Conservation (phyloP, 30 jellyfish, hydroid and myxozoan species). For the Aurelia sp. region DNA sequence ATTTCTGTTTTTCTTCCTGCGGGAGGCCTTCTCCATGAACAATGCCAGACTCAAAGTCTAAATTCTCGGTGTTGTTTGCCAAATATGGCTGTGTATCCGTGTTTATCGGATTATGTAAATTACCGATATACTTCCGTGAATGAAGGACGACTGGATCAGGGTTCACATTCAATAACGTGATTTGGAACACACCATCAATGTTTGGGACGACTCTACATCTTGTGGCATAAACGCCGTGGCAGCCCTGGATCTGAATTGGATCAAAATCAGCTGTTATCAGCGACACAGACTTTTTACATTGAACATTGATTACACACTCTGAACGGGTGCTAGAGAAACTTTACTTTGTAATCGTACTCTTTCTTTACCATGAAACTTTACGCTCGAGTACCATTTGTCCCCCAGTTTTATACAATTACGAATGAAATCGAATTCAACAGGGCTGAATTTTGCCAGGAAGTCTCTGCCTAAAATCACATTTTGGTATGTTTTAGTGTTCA, state of each 20-base stretch:
- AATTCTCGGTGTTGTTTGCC: too few species aligned
- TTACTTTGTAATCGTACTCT: not conserved
- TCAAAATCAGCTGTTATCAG: constrained; percentile 46
- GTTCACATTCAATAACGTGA: not conserved
- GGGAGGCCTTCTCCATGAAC: too few species aligned
- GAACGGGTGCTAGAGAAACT: not conserved
- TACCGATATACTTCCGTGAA: not conserved
- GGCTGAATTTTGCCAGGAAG: too few species aligned
- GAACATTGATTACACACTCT: constrained; percentile 2
- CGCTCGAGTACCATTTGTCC: not conserved
- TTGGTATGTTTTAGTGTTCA: too few species aligned
- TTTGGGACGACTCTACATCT: constrained; percentile 27
- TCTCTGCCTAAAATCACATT: too few species aligned
- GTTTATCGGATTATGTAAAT: not conserved
- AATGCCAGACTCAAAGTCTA: not conserved
- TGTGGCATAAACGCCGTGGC: constrained; percentile 34
- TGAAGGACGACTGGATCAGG: not conserved
- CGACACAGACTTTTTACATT: constrained; percentile 16
- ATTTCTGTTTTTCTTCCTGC: too few species aligned
- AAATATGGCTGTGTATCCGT: too few species aligned
- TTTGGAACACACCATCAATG: constrained; percentile 33
- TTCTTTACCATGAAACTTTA: constrained; percentile 1
- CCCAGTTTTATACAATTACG: not conserved
- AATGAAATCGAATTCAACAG: too few species aligned
- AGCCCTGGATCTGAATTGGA: not conserved